Evolutionary conservation across 2,797 vertebrate species (phyloP).

Genomic region (Masticophis lateralis): DNA sequence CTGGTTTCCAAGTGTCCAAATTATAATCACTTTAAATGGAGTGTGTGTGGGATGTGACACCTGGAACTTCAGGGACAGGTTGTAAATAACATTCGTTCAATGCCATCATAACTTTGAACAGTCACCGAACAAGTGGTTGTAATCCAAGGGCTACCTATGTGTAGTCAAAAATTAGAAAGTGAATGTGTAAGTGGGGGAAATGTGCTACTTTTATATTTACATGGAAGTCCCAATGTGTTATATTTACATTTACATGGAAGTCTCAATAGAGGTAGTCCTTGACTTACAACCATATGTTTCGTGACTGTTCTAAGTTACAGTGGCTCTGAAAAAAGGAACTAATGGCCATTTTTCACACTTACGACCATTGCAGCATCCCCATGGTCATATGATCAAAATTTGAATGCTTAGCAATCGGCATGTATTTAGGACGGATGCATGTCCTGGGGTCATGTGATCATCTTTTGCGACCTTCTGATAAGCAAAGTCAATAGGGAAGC

Average conservation of each 20-base stretch:
- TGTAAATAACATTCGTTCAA: neutral
- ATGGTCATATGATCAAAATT: neutral
- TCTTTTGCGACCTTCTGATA: neutral
- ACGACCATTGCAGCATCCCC: no score
- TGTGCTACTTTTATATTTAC: neutral
- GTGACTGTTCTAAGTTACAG: neutral
- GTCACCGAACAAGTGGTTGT: neutral
- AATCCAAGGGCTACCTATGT: neutral
- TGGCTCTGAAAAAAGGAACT: neutral
- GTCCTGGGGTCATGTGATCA: neutral
- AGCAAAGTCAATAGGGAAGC: neutral
- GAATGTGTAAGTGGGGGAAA: neutral
- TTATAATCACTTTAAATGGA: neutral
- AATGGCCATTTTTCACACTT: no score
- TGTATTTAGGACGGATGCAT: neutral
- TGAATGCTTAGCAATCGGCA: neutral
- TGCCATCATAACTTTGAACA: neutral
- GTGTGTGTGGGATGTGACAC: neutral
- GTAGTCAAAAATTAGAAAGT: neutral
- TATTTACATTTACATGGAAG: neutral
- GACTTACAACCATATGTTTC: neutral
- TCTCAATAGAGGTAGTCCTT: neutral
- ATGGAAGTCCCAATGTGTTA: neutral
- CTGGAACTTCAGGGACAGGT: neutral
- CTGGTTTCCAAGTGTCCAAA: neutral